Evolutionary conservation across 2,888 invertebrate genomes (phyloP).

Genomic region (Ptychoptera albimana): DNA sequence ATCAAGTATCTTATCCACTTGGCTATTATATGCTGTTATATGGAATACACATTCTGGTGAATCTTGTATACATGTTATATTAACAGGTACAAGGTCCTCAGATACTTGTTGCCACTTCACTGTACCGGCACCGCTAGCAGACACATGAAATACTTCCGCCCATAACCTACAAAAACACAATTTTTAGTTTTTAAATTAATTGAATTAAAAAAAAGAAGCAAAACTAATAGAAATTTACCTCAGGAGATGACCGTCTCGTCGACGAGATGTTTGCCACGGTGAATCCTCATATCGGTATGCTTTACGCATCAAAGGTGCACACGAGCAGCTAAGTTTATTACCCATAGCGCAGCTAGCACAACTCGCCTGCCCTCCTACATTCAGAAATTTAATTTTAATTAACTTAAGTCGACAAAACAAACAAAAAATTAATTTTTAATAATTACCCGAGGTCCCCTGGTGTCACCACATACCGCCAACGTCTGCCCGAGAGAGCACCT

Average conservation of each 20-base stretch:
- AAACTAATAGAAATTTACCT: conserved; percentile 38
- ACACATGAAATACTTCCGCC: conserved; percentile 98
- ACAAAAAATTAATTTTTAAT: neutral
- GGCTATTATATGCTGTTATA: conserved; percentile 97
- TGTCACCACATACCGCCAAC: conserved; percentile 61
- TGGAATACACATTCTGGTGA: conserved; percentile 94
- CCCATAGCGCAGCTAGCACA: conserved; percentile 64
- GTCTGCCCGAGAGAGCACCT: conserved; percentile 50
- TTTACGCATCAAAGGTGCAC: conserved; percentile 91
- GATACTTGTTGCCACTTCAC: conserved; percentile 97
- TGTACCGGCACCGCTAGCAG: conserved; percentile 79
- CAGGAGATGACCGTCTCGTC: conserved; percentile 74
- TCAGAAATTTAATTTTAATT: neutral
- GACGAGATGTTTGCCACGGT: conserved; percentile 81
- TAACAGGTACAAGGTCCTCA: conserved; percentile 95
- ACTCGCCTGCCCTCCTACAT: conserved; percentile 27
- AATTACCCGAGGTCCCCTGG: conserved; percentile 52
- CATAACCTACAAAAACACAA: conserved; percentile 53
- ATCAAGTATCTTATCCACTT: conserved; percentile 96
- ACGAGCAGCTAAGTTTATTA: conserved; percentile 93
- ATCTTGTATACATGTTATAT: conserved; percentile 95
- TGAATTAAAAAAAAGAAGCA: neutral
- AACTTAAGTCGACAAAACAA: neutral
- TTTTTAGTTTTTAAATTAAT: neutral
- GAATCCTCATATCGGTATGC: conserved; percentile 93